Percentiles rank a stretch among this genome's conserved stretches.
Evolutionary conservation across 2,888 invertebrate genomes (phyloP).

Genomic region (Acanthosepion lycidas): DNA sequence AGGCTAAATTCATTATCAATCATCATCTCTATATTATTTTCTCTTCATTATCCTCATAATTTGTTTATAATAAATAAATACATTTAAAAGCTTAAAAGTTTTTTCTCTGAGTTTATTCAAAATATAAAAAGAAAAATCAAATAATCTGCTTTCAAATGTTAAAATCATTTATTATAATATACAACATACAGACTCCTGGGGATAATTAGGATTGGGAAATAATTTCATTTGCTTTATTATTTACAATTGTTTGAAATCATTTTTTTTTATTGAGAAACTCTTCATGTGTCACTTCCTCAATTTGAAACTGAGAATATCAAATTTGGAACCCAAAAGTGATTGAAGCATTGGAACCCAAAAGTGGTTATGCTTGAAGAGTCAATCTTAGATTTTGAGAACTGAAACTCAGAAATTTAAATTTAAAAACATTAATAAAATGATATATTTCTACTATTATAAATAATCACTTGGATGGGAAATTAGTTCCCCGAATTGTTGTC

Average conservation of each 20-base stretch:
- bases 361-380: neutral
- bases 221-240: neutral
- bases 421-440: neutral
- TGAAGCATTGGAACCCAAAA: neutral
- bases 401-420: neutral
- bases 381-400: neutral
- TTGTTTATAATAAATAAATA: too few species aligned
- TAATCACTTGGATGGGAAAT: constrained; percentile 53
- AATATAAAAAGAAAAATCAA: neutral
- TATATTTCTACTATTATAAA: neutral
- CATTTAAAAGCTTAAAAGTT: too few species aligned
- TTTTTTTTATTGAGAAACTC: neutral
- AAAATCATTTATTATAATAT: constrained; percentile 17
- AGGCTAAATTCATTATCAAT: too few species aligned
- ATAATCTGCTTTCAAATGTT: neutral
- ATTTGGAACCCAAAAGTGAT: neutral
- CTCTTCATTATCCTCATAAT: too few species aligned
- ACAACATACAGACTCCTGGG: neutral
- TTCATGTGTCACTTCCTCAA: neutral
- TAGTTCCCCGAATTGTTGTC: constrained; percentile 65
- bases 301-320: neutral
- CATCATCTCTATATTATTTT: too few species aligned
- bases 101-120: too few species aligned
- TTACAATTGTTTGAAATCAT: neutral
- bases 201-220: neutral